Percentiles rank a stretch among this genome's conserved stretches.
These are phyloP conservation scores for Philopotamus ludificatus DNA, from an alignment of 1,140 invertebrate species.

Conservation along the genomic window DNA sequence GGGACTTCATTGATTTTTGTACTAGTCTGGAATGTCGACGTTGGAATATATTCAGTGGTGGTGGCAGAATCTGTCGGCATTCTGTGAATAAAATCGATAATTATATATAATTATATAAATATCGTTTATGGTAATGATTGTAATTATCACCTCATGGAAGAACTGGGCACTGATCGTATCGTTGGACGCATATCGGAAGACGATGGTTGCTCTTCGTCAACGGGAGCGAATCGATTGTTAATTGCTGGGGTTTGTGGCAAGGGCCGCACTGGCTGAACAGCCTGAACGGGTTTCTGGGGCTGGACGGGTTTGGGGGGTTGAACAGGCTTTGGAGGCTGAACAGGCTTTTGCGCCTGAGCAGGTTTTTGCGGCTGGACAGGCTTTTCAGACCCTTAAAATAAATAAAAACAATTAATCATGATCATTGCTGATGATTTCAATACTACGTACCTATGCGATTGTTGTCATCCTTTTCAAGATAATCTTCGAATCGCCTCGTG, in stretches of 20 bases:
- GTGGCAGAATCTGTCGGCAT: not conserved
- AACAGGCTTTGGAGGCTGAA: not conserved
- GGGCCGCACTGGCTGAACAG: no score
- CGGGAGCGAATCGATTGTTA: constrained; percentile 26
- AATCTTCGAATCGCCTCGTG: constrained; percentile 52
- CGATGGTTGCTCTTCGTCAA: constrained; percentile 21
- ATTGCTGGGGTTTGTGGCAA: constrained; percentile 11
- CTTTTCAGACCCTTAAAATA: no score
- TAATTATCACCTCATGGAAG: constrained; percentile 15
- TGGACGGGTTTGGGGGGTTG: not conserved
- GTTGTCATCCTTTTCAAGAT: constrained; percentile 51
- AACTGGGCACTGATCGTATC: constrained; percentile 16
- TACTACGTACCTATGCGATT: constrained; percentile 41
- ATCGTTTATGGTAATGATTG: not conserved
- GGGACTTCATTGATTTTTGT: not conserved
- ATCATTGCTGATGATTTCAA: not conserved
- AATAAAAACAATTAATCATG: not conserved
- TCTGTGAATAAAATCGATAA: not conserved
- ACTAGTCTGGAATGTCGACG: not conserved
- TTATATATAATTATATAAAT: not conserved
- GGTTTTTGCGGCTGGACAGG: not conserved
- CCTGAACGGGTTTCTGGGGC: not conserved
- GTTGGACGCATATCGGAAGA: constrained; percentile 28
- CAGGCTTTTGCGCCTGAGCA: not conserved
- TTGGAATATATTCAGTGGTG: not conserved